phyloP scores from a whole-genome alignment of 2,113 vertebrate genomes.

The Tragelaphus scriptus region DNA sequence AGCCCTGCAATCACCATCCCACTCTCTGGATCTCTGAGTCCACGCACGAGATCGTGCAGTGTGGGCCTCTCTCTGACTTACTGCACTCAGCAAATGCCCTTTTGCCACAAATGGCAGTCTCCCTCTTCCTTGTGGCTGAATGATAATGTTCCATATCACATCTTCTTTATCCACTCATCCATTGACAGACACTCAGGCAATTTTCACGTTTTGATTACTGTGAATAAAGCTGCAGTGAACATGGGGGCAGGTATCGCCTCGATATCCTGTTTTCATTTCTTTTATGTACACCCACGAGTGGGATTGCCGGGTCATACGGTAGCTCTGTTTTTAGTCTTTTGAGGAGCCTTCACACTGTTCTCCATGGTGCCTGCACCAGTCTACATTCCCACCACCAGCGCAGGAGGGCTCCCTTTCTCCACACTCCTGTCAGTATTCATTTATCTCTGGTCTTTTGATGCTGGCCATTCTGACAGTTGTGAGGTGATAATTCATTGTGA shows the following conservation, averaged over 20 bases:
- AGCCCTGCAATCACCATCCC: not conserved
- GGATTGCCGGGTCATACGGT: not conserved
- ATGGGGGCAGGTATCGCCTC: not conserved
- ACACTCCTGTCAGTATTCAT: not conserved
- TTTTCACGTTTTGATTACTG: not conserved
- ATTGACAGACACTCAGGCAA: not conserved
- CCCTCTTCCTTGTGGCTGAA: not conserved
- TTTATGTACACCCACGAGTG: not conserved
- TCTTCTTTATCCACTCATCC: not conserved
- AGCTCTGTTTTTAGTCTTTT: not conserved
- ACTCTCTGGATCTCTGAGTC: not conserved
- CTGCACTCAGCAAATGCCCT: not conserved
- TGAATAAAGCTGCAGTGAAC: not conserved
- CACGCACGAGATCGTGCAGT: not conserved
- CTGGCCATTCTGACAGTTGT: not conserved
- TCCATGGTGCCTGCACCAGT: not conserved
- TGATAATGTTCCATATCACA: too few relatives aligned
- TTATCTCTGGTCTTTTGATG: not conserved
- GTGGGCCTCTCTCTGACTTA: not conserved
- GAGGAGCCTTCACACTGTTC: not conserved
- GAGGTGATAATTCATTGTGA: not conserved
- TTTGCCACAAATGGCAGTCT: not conserved
- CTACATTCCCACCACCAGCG: not conserved
- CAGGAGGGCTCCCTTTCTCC: not conserved
- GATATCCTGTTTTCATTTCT: not conserved